Base-by-base conservation (phyloP, 2,113 vertebrate species). In the Xenopus laevis region DNA sequence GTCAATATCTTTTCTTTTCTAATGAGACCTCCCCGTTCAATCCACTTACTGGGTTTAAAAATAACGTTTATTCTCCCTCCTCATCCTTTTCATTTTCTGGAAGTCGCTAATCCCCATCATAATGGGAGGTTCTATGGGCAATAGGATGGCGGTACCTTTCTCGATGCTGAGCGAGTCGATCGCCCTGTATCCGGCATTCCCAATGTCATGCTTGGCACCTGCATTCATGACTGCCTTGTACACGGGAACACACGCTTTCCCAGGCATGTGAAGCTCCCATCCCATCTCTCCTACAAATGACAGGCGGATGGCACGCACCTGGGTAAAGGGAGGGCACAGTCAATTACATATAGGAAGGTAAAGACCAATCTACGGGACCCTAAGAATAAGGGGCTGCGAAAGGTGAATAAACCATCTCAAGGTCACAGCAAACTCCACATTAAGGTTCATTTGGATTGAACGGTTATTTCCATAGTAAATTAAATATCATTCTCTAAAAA, bases 111-210 rank as follows among this genome's bases (percentile, higher is more conserved):
- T 27, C 23, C 23, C 23, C 23, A 27, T 27, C 23, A 27, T 27
- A 27, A 27, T 27, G 23, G 23, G 23, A 27, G 23, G 23, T 27
- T 40, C 33, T 40, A 40, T 9, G 33, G 33, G 33, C 8, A 40
- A 40, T 40, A 9, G 33, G 23, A 27, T 27, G 23, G 33, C 6
- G 0, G 30, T 57, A 97, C 97, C 97, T 93, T 99, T 99, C 84
- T 99, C 96, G 0, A 94, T 96, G 87, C 96, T 98, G 85, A 99
- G 93, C 0, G 96, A 98, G 86, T 99, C 97, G 0, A 99, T 98
- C 83, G 97, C 96, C 71, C 96, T 91, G 88, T 98, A 99, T 61
- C 95, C 96, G 0, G 95, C 94, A 1, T 98, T 95, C 83, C 87
- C 46, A 7, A 96, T 91, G 67, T 94, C 88, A 0, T 94, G 86